Conservation (phyloP, 35 echinoderm and acorn worm species). For the Anneissia japonica region DNA sequence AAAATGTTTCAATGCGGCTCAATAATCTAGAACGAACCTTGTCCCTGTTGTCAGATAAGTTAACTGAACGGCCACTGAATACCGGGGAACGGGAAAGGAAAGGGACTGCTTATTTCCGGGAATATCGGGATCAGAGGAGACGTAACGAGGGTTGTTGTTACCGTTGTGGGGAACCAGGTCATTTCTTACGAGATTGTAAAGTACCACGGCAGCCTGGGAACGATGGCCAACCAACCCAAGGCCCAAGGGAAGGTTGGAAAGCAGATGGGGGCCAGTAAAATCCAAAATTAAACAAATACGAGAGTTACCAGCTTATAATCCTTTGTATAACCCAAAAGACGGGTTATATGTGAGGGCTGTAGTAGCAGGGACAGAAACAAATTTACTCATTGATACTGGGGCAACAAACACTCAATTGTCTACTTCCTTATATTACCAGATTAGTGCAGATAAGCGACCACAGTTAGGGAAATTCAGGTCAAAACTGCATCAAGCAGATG, state of each 20-base stretch:
- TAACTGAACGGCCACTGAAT: not conserved
- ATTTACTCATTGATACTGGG: not conserved
- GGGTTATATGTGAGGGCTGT: not conserved
- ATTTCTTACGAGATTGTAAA: no score
- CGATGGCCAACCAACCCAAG: not conserved
- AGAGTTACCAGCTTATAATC: not conserved
- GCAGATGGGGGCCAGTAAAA: not conserved
- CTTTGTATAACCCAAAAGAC: not conserved
- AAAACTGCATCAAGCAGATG: not conserved
- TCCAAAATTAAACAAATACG: not conserved
- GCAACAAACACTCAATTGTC: not conserved
- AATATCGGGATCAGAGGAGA: no score
- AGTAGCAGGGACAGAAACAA: not conserved
- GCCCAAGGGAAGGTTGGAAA: not conserved
- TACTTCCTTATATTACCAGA: not conserved
- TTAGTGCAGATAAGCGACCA: not conserved
- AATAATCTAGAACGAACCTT: no score
- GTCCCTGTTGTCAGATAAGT: no score
- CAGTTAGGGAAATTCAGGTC: not conserved
- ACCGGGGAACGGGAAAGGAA: not conserved
- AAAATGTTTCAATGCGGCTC: no score
- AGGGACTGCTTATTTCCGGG: conserved; percentile 8
- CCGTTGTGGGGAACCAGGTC: no score
- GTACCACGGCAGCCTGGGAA: no score
- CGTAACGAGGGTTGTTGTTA: no score